These are phyloP conservation scores for Caenorhabditis zanzibari DNA, from an alignment of 2,888 invertebrate species.

Conservation along the genomic window DNA sequence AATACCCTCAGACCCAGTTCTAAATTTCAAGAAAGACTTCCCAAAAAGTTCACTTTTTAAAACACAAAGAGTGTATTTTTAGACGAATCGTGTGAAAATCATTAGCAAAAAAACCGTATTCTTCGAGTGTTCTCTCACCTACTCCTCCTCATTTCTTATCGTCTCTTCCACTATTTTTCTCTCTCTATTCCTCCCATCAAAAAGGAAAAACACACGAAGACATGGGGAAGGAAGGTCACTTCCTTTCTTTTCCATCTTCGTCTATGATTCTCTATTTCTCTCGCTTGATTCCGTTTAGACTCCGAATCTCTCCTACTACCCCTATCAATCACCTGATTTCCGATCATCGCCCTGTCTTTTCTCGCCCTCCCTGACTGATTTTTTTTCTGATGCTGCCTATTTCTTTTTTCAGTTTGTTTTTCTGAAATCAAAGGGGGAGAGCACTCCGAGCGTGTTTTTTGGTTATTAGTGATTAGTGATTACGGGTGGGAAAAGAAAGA, in stretches of 20 bases:
- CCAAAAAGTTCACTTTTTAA: constrained; percentile 2
- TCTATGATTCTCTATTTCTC: constrained; percentile 19
- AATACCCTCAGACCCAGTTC: not conserved
- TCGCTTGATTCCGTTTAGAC: constrained; percentile 3
- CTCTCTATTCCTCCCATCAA: constrained; percentile 37
- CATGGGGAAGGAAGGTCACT: constrained; percentile 34
- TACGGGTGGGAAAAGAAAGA: not conserved
- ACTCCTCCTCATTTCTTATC: constrained; percentile 17
- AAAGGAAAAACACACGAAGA: constrained; percentile 29
- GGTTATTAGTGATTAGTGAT: constrained; percentile 23
- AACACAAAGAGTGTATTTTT: constrained; percentile 11
- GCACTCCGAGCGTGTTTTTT: constrained; percentile 20
- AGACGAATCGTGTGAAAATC: constrained; percentile 54
- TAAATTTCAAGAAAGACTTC: not conserved
- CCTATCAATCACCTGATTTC: constrained; percentile 61
- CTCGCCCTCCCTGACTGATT: constrained; percentile 31
- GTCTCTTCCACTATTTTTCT: constrained; percentile 14
- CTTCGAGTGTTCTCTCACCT: constrained; percentile 45
- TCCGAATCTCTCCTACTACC: not conserved
- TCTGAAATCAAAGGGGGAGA: not conserved
- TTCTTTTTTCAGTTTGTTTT: constrained; percentile 22
- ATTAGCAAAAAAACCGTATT: constrained; percentile 13
- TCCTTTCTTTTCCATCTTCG: constrained; percentile 11
- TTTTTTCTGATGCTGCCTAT: constrained; percentile 15
- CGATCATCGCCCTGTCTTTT: constrained; percentile 54